phyloP scores from a whole-genome alignment of 2,113 vertebrate species.

The Ursus arctos region DNA sequence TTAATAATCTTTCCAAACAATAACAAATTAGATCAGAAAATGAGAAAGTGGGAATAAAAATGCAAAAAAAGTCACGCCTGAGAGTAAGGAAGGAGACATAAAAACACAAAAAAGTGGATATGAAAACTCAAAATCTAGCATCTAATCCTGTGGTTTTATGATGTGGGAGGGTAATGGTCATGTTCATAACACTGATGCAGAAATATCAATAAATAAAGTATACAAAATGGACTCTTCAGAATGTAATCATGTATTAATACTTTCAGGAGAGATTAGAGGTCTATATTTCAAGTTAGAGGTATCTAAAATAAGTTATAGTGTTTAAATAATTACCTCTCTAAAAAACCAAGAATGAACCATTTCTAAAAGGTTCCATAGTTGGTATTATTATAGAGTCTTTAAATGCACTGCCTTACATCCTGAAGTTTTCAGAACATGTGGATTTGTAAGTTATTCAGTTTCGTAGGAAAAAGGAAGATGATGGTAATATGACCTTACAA shows the following conservation, averaged over 20 bases:
- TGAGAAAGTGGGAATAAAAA: neutral
- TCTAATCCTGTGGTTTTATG: neutral
- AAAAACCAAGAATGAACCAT: constrained; percentile 13
- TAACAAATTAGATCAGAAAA: constrained; percentile 4
- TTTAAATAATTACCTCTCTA: neutral
- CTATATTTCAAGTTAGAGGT: neutral
- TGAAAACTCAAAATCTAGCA: neutral
- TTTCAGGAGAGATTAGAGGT: constrained; percentile 26
- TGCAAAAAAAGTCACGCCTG: neutral
- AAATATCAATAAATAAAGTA: neutral
- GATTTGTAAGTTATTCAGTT: neutral
- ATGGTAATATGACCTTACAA: neutral
- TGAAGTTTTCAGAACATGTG: neutral
- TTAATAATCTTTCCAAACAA: constrained; percentile 33
- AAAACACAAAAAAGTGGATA: neutral
- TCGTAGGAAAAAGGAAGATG: neutral
- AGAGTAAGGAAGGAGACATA: neutral
- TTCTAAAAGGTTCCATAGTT: constrained; percentile 2
- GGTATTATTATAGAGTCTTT: neutral
- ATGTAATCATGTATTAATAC: neutral
- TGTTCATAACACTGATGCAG: neutral
- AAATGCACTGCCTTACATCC: neutral
- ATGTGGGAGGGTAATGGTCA: neutral
- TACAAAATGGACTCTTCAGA: neutral
- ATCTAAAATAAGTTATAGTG: neutral